phyloP scores from a whole-genome alignment of 2,888 invertebrate species.

The Lasiommata megera region DNA sequence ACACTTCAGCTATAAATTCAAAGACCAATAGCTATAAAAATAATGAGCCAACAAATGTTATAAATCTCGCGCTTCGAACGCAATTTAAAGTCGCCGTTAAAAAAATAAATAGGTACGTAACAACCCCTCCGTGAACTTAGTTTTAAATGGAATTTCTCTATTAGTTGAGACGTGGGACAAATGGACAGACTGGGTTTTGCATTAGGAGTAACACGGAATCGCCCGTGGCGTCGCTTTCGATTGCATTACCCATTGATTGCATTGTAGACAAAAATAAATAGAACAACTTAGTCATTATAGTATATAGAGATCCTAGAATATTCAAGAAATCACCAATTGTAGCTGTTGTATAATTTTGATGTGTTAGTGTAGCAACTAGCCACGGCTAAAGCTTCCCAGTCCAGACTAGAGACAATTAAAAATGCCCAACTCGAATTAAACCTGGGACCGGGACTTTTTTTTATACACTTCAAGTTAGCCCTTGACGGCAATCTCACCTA shows the following conservation, averaged over 20 bases:
- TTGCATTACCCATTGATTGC: constrained; percentile 42
- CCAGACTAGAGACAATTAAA: too few species aligned
- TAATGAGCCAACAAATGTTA: constrained; percentile 33
- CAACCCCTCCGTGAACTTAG: constrained; percentile 40
- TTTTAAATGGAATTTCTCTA: constrained; percentile 61
- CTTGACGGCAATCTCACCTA: too few species aligned
- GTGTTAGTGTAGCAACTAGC: too few species aligned
- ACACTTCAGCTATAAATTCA: constrained; percentile 38
- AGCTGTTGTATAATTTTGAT: too few species aligned
- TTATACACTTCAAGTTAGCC: neutral
- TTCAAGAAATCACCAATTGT: too few species aligned
- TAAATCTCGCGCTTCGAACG: constrained; percentile 32
- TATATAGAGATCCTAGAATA: too few species aligned
- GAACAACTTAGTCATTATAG: neutral
- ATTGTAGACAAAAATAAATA: neutral
- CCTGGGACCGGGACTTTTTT: too few species aligned
- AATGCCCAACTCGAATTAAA: too few species aligned
- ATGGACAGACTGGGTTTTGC: constrained; percentile 55
- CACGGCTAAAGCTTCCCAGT: too few species aligned
- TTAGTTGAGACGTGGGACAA: constrained; percentile 56
- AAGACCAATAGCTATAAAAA: constrained; percentile 40
- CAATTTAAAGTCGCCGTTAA: constrained; percentile 35
- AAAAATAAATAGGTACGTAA: constrained; percentile 32
- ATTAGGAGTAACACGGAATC: constrained; percentile 52
- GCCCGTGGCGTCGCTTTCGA: constrained; percentile 50